phyloP scores from a whole-genome alignment of 2,888 invertebrate species.

The Pantelozetes paolii region DNA sequence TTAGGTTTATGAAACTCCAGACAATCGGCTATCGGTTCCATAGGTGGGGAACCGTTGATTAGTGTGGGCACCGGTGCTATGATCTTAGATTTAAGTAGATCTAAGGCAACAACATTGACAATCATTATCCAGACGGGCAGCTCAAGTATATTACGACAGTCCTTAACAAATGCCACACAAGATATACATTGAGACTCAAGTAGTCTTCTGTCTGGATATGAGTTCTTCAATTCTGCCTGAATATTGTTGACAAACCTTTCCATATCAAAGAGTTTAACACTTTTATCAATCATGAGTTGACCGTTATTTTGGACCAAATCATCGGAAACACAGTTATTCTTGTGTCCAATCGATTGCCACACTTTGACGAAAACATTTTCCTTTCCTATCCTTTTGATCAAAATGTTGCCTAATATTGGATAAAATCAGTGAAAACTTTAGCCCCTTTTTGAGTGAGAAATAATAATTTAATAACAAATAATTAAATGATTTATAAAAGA shows the following conservation, averaged over 20 bases:
- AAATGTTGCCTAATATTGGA: slow-evolving; percentile 67
- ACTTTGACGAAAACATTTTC: slow-evolving; percentile 82
- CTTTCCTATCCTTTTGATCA: slow-evolving; percentile 86
- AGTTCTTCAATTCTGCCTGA: slow-evolving; percentile 68
- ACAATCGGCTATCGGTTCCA: background rate
- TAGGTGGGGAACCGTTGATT: background rate
- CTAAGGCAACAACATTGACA: slow-evolving; percentile 94
- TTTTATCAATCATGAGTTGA: slow-evolving; percentile 82
- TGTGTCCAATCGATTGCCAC: slow-evolving; percentile 46
- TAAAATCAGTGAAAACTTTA: background rate
- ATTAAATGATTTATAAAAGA: background rate
- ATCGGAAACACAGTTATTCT: slow-evolving; percentile 63
- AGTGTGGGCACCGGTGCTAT: slow-evolving; percentile 7
- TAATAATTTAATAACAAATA: background rate
- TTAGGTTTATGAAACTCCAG: slow-evolving; percentile 7
- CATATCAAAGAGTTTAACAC: slow-evolving; percentile 93
- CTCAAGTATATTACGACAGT: slow-evolving; percentile 78
- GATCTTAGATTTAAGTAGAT: slow-evolving; percentile 76
- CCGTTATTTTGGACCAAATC: slow-evolving; percentile 82
- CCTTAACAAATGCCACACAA: slow-evolving; percentile 85
- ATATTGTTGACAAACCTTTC: slow-evolving; percentile 91
- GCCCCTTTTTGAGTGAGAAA: background rate
- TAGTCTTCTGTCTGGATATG: slow-evolving; percentile 81
- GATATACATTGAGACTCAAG: slow-evolving; percentile 89
- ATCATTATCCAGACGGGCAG: slow-evolving; percentile 97